Evolutionary conservation across 2,888 invertebrate species (phyloP).

Genomic region (Pristionchus fissidentatus): DNA sequence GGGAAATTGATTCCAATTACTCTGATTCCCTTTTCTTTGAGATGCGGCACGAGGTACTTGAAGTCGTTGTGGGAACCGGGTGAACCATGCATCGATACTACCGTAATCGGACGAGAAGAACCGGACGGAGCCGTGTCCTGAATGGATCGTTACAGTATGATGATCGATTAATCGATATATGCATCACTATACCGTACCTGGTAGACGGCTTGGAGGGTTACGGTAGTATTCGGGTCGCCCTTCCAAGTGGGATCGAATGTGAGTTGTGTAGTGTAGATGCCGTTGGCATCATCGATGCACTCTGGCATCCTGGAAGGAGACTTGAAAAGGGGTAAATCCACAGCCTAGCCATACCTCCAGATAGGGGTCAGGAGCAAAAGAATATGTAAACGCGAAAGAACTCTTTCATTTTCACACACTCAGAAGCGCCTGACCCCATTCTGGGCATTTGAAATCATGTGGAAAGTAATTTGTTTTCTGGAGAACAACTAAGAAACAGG

Average conservation of each 20-base stretch:
- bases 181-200: background rate
- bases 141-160: conserved; percentile 10
- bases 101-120: conserved; percentile 56
- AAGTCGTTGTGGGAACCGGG: conserved; percentile 67
- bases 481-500: too few relatives aligned
- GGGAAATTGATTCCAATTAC: conserved; percentile 66
- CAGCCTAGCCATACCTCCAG: background rate
- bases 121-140: conserved; percentile 61
- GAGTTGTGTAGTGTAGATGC: conserved; percentile 25
- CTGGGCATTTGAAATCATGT: too few relatives aligned
- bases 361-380: background rate
- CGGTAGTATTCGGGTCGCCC: background rate
- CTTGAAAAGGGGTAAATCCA: background rate
- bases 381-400: too few relatives aligned
- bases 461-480: too few relatives aligned
- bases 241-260: conserved; percentile 42
- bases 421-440: too few relatives aligned
- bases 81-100: conserved; percentile 61
- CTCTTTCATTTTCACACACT: too few relatives aligned
- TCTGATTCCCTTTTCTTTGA: conserved; percentile 57
- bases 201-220: conserved; percentile 35
- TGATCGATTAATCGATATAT: background rate
- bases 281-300: conserved; percentile 2
- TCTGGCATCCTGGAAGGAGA: background rate
- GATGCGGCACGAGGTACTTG: conserved; percentile 59